Percentiles rank a stretch among this genome's conserved stretches.
These are phyloP conservation scores for Ethmia dodecea DNA, from an alignment of 2,888 invertebrate genomes.

Conservation along the genomic window DNA sequence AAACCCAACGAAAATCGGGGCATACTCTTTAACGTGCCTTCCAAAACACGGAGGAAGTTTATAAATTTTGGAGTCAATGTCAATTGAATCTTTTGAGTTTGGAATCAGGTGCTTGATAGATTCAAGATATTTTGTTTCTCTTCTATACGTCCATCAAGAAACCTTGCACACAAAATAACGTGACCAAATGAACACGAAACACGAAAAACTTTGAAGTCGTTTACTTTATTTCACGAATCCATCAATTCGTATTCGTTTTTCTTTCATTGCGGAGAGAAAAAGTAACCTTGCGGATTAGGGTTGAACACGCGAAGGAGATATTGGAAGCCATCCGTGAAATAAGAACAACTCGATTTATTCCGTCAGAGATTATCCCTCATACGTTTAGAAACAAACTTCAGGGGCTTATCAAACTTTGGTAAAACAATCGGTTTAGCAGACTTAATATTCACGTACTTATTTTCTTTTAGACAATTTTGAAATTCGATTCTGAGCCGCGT, in stretches of 20 bases:
- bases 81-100: too few relatives aligned
- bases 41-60: too few relatives aligned
- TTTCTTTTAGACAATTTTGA: too few relatives aligned
- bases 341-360: constrained; percentile 44
- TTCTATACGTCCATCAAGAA: neutral
- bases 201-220: constrained; percentile 27
- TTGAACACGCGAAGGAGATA: constrained; percentile 58
- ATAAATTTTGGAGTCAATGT: too few relatives aligned
- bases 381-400: constrained; percentile 33
- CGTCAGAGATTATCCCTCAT: constrained; percentile 39
- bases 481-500: too few relatives aligned
- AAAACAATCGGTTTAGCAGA: constrained; percentile 10
- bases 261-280: constrained; percentile 43
- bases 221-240: constrained; percentile 46
- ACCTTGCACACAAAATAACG: too few relatives aligned
- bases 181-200: constrained; percentile 1
- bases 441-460: constrained; percentile 5
- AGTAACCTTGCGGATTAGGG: constrained; percentile 52
- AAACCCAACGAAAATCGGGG: too few relatives aligned
- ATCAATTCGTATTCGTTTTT: constrained; percentile 48
- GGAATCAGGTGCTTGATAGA: too few relatives aligned
- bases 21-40: too few relatives aligned
- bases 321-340: constrained; percentile 51
- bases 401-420: constrained; percentile 13
- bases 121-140: too few relatives aligned